Conservation (phyloP, 2,797 vertebrate genomes). For the Pogoniulus pusillus region DNA sequence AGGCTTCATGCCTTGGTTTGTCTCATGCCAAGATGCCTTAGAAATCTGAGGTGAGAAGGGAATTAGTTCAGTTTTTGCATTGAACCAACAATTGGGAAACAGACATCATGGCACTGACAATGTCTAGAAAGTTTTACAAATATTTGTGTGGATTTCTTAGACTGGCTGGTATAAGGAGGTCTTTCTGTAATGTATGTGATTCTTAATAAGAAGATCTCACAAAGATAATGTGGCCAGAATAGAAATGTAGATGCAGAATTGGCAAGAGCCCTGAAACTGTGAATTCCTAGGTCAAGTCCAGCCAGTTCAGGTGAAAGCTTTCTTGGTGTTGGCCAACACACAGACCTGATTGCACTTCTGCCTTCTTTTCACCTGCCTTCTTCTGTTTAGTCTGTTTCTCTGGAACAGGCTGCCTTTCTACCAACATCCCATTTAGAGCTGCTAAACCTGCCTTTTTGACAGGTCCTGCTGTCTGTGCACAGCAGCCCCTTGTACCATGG, state of each 20-base stretch:
- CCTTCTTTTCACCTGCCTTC: background rate
- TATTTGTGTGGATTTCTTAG: background rate
- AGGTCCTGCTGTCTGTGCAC: background rate
- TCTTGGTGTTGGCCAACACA: background rate
- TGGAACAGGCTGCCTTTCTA: background rate
- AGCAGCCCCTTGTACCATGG: background rate
- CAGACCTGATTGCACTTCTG: background rate
- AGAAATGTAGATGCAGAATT: background rate
- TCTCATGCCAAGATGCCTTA: background rate
- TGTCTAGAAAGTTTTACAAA: background rate
- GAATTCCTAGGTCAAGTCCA: background rate
- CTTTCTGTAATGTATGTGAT: background rate
- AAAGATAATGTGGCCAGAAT: background rate
- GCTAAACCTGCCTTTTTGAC: background rate
- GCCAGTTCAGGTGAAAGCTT: background rate
- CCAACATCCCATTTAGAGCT: background rate
- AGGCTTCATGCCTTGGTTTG: background rate
- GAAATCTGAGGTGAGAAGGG: background rate
- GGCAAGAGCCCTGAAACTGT: background rate
- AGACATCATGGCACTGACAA: background rate
- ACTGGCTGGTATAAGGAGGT: background rate
- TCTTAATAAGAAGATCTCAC: background rate
- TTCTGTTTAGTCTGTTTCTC: background rate
- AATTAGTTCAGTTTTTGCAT: background rate
- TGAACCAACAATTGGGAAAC: background rate